A percentile compares a stretch with the other conserved stretches of the same genome.
phyloP scores from a whole-genome alignment of 2,113 vertebrate species.

The Sporophila hypoxantha region DNA sequence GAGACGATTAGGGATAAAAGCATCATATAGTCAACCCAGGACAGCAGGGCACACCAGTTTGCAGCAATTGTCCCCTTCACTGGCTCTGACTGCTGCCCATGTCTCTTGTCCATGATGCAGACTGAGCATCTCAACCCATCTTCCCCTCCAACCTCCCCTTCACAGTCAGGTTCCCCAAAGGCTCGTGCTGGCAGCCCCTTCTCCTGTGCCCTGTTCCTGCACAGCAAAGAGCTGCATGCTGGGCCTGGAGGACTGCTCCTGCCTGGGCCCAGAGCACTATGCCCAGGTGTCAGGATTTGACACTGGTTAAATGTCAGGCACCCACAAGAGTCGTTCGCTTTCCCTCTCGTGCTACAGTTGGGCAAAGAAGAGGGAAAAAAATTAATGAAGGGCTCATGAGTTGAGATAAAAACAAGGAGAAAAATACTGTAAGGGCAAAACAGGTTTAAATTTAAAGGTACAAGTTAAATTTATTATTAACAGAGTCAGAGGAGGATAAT shows the following conservation, averaged over 20 bases:
- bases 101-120: neutral
- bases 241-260: neutral
- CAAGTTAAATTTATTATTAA: neutral
- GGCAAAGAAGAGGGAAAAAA: neutral
- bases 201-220: neutral
- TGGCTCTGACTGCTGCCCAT: neutral
- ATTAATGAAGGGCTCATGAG: neutral
- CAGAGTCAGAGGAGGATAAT: neutral
- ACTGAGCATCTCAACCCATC: neutral
- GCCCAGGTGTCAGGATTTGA: neutral
- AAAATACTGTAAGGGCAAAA: neutral
- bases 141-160: neutral
- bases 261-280: neutral
- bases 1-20: too few species aligned
- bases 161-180: neutral
- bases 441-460: neutral
- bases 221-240: neutral
- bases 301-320: neutral
- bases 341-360: neutral
- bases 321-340: neutral
- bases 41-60: too few species aligned
- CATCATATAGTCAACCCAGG: too few species aligned
- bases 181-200: neutral
- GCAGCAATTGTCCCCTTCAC: accelerated
- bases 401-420: neutral